Evolutionary conservation across 2,113 vertebrate species (phyloP).

Genomic region (Neotoma lepida): DNA sequence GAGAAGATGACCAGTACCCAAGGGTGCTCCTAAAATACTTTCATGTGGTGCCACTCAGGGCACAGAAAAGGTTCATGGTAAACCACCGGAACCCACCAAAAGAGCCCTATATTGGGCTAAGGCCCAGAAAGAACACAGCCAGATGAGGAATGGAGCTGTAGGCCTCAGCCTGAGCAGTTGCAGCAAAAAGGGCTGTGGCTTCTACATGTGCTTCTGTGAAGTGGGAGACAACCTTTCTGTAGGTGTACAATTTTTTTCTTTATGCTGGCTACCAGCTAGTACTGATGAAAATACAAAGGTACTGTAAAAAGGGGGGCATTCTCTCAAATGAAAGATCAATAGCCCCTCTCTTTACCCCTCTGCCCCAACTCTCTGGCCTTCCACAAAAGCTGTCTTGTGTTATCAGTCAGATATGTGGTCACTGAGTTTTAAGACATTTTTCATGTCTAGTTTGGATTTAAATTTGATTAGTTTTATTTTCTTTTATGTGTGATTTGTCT

Average conservation of each 20-base stretch:
- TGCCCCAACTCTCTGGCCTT: background rate
- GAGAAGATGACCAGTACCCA: background rate
- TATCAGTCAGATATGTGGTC: background rate
- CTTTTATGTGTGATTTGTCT: background rate
- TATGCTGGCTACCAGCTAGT: conserved; percentile 23
- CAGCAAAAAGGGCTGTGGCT: background rate
- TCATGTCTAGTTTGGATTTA: conserved; percentile 42
- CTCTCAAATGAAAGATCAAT: background rate
- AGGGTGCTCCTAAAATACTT: background rate
- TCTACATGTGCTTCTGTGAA: conserved; percentile 13
- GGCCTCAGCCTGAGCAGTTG: background rate
- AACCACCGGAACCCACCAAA: conserved; percentile 9
- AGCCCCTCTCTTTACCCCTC: background rate
- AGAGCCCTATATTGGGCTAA: background rate
- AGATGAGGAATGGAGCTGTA: background rate
- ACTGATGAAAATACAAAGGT: conserved; percentile 30
- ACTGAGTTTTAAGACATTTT: conserved; percentile 36
- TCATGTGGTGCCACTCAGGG: background rate
- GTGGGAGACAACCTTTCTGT: background rate
- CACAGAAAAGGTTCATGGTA: background rate
- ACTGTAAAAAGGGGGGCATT: conserved; percentile 11
- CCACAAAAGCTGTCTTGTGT: background rate
- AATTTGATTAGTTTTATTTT: background rate
- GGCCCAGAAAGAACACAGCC: background rate
- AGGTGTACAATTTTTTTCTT: background rate